Conservation (phyloP, 2,113 vertebrate species). For the Progne subis region DNA sequence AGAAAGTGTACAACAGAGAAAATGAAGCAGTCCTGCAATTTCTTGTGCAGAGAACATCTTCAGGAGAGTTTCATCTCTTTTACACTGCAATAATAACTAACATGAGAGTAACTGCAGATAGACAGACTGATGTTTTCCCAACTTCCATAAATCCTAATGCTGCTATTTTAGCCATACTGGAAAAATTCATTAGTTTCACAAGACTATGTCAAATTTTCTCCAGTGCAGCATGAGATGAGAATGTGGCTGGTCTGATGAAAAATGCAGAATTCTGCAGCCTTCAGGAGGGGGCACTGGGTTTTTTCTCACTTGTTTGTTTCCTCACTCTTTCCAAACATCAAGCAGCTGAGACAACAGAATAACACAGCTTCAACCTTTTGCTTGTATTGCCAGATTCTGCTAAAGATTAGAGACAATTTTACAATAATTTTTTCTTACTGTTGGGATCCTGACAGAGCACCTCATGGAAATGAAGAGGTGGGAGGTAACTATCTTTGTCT, state of each 20-base stretch:
- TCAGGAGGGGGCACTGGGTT: background rate
- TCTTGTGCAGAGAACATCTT: background rate
- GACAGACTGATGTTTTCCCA: background rate
- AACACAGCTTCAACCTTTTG: background rate
- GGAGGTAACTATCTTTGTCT: constrained; percentile 57
- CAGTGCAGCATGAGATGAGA: background rate
- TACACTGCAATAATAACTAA: background rate
- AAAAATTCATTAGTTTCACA: background rate
- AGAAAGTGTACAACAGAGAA: background rate
- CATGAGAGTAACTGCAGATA: background rate
- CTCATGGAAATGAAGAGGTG: constrained; percentile 51
- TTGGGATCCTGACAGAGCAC: background rate
- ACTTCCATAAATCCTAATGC: background rate
- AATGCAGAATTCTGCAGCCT: background rate
- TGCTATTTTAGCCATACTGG: background rate
- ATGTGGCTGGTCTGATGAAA: background rate
- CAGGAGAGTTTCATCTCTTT: background rate
- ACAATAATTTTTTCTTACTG: background rate
- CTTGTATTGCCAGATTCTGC: background rate
- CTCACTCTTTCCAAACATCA: background rate
- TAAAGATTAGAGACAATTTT: background rate
- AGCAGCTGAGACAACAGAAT: background rate
- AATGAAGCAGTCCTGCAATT: background rate
- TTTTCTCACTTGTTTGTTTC: background rate
- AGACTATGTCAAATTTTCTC: background rate